Conservation (phyloP, 2,113 vertebrate genomes). For the Oncorhynchus gorbuscha region DNA sequence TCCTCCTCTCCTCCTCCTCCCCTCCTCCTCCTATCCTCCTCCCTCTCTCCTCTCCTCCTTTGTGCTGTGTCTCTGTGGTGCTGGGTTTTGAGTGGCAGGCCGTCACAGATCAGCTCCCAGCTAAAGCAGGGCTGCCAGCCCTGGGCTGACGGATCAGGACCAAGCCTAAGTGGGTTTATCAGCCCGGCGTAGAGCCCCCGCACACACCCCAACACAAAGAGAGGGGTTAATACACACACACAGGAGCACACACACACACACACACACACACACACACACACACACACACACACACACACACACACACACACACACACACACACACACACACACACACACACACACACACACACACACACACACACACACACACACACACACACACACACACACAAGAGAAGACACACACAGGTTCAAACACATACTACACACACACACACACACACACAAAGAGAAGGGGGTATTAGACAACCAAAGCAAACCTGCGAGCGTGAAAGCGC, state of each 20-base stretch:
- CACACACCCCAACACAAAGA: slow-evolving; percentile 11
- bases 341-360: slow-evolving; percentile 65
- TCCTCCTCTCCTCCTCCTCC: slow-evolving; percentile 48
- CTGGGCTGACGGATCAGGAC: slow-evolving; percentile 96
- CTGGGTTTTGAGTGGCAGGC: slow-evolving; percentile 71
- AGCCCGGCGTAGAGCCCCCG: slow-evolving; percentile 86
- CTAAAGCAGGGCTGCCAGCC: slow-evolving; percentile 84
- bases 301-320: slow-evolving; percentile 61
- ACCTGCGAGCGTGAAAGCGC: slow-evolving; percentile 97
- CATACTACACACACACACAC: not conserved
- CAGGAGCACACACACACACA: no score
- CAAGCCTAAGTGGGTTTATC: slow-evolving; percentile 99
- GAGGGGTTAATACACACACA: not conserved
- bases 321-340: not conserved
- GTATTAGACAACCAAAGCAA: slow-evolving; percentile 99
- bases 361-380: not conserved
- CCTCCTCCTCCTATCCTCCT: slow-evolving; percentile 43
- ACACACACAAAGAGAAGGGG: slow-evolving; percentile 83
- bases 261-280: no score
- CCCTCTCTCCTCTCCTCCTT: slow-evolving; percentile 63
- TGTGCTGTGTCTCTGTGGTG: slow-evolving; percentile 67
- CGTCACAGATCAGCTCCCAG: slow-evolving; percentile 75
- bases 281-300: slow-evolving; percentile 23
- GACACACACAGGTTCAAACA: no score
- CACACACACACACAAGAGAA: no score